Percentiles rank a stretch among this genome's conserved stretches.
Conservation (phyloP, 1,140 invertebrate genomes). For the Platorchestia sp. region DNA sequence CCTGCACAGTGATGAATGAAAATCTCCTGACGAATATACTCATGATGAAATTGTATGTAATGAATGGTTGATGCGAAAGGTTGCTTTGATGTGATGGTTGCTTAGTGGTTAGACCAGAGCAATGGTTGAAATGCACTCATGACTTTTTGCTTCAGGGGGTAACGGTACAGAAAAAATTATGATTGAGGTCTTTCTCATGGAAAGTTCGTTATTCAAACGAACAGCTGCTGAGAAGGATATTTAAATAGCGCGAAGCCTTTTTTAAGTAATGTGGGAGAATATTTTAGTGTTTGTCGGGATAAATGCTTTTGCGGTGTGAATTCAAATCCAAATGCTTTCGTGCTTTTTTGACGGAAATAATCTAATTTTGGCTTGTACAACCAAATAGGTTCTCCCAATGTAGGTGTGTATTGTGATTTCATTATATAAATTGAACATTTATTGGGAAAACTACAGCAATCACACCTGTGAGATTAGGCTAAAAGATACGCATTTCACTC, state of each 20-base stretch:
- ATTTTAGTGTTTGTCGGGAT: neutral
- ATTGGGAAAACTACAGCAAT: neutral
- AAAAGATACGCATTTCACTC: neutral
- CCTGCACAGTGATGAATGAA: slow-evolving; percentile 41
- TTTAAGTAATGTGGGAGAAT: neutral
- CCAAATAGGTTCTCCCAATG: no score
- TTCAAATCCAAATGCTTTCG: no score
- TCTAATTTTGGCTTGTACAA: no score
- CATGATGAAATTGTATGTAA: slow-evolving; percentile 54
- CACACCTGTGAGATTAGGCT: neutral
- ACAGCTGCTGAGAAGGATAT: neutral
- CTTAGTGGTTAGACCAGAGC: slow-evolving; percentile 14
- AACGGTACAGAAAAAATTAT: neutral
- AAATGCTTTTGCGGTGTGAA: neutral
- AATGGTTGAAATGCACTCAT: slow-evolving; percentile 5
- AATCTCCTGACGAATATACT: slow-evolving; percentile 44
- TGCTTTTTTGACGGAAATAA: no score
- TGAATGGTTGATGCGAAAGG: slow-evolving; percentile 37
- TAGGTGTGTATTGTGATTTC: neutral
- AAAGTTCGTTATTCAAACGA: neutral
- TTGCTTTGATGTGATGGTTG: slow-evolving; percentile 37
- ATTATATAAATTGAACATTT: neutral
- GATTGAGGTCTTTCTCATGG: neutral
- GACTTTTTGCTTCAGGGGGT: neutral
- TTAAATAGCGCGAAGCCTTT: neutral